Evolutionary conservation across 2,113 vertebrate species (phyloP), one percentile per base, ranked within the genome.

Genomic region (Castor canadensis): DNA sequence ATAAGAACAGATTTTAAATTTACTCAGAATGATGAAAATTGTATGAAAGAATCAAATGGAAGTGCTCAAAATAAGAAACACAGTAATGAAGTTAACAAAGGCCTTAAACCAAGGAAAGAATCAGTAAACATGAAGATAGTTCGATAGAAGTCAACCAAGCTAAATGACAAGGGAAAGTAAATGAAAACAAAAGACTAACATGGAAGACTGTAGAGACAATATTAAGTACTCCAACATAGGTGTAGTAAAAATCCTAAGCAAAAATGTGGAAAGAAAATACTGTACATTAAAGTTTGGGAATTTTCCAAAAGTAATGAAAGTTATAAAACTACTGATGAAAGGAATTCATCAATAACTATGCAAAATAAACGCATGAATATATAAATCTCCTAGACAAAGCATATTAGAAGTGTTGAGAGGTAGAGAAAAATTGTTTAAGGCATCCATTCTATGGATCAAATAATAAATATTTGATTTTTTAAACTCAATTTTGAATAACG

Each of bases 1-100:
- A 16, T 79, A 71, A 89, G 45, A 93, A 85, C 3, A 40, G 45
- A 71, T 80, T 66, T 58, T n/a, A 93, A 95, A 71, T 77, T 89
- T 40, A 28, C 72, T 90, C 35, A 30, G 32, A 77, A 45, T 45
- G 19, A 45, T 45, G 19, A 84, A 95, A 80, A 19, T 9, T 73
- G 4, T 58, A 80, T 43, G 13, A 91, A 85, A 47, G 30, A 86
- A 35, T 75, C 26, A 82, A 66, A 86, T 26, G 16, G 47, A 93
- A 89, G 56, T 89, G 10, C 6, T 89, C 54, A 28, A 32, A n/a
- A 40, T 9, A 71, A 83, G 38, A 89, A 84, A 89, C 45, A 38
- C 0, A 69, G 24, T 76, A 75, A 69, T 8, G 49, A 19, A 95
- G 6, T 26, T 54, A 76, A 80, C 2, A 83, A 88, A 88, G 89